Evolutionary conservation across 2,888 invertebrate genomes (phyloP), one percentile per base, ranked within the genome.

Genomic region (Drosophila mulleri): DNA sequence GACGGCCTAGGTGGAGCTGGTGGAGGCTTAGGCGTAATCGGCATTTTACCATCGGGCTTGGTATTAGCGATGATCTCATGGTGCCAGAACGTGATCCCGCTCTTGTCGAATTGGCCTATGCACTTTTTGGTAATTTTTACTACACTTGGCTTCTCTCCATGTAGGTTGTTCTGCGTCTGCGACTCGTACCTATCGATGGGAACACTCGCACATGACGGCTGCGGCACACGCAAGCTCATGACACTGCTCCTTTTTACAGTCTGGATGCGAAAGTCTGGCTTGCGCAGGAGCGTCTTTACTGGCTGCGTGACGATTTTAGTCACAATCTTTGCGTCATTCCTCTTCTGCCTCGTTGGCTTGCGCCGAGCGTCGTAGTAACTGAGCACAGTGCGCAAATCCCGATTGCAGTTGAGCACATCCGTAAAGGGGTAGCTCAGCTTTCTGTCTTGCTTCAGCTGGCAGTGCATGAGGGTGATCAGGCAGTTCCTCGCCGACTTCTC

Each of bases 401-500:
- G 20, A 18, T 42, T 50, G 26, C 1, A 53, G 6, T 76, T 71
- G 9, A 1, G 2, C 0, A 20, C 12, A 2, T 65, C 54, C 0
- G 23, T 59, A 5, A 75, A 75, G 1, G 75, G 75, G 20, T 45
- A 56, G 1, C 9, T 3, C 9, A 75, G 12, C 1, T 12, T 16
- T 0, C 50, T 42, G 2, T 2, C 14, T 0, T 47, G n/a, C 16
- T 35, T 59, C 20, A 75, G 20, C 58, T 75, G 75, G 2, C 9
- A 2, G 11, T 41, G 3, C 75, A 75, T 58, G 20, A 75, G 11
- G 2, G 14, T 12, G 1, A 65, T 1, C 0, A 75, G 61, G 20
- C 45, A 58, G 3, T 75, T 76, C 1, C 75, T 23, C 0, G 77
- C 77, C 9, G 35, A 32, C 32, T 44, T 71, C 65, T 75, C 77